Evolutionary conservation across 1,140 invertebrate species (phyloP), one percentile per base, ranked within the genome.

Genomic region (Ostrea edulis): DNA sequence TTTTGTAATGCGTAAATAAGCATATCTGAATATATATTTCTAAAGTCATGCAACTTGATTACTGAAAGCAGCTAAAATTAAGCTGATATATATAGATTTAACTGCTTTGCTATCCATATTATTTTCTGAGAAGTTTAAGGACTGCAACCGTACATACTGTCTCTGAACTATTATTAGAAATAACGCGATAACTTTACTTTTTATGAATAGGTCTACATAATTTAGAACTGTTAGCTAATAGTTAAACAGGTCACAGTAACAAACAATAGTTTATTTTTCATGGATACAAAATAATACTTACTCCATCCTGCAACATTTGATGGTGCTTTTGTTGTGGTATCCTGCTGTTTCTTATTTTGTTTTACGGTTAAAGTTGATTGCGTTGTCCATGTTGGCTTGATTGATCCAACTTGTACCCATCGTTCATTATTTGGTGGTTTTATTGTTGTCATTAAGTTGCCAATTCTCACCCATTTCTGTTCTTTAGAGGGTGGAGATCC

Each of bases 401-500:
- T 53, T 9, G 82, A 83, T 83, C 82, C 82, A 7, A 83, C 82
- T 83, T 83, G 44, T 11, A 83, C 82, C 82, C 82, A 83, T 53
- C 82, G 44, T 52, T 83, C 82, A 25, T 77, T 77, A 29, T 12
- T 77, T 5, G 68, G 68, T 14, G 68, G 68, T 77, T 77, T 77
- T 14, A 77, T 35, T 77, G 68, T 77, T 25, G 68, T 77, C 68
- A 77, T 77, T 11, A 77, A 14, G 68, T 77, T 77, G 12, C 35
- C 68, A 29, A 77, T 77, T 77, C 68, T 77, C 9, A 77, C 25
- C 68, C 68, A 77, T 4, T 35, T 77, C 29, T 77, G 68, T 25
- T 77, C 25, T 29, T 25, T 25, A 77, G 68, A 77, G 22, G 68
- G 25, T 11, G 12, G 9, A 77, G 68, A 11, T 35, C 29, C 68